Evolutionary conservation across 2,888 invertebrate species (phyloP).

Genomic region (Pollenia labialis): DNA sequence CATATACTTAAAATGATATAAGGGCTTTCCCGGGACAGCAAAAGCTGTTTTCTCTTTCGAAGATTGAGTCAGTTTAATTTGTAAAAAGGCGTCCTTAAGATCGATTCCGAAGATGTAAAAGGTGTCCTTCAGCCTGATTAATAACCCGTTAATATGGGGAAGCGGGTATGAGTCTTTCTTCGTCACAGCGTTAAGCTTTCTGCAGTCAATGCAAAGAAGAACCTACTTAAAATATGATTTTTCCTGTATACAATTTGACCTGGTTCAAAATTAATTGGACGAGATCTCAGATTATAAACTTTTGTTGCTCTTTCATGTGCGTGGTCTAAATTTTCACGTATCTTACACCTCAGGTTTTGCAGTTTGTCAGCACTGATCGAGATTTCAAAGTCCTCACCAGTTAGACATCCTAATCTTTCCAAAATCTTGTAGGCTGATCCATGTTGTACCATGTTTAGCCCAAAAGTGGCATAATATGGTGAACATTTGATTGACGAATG

Average conservation of each 20-base stretch:
- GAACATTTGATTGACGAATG: no score
- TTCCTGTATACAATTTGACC: slow-evolving; percentile 8
- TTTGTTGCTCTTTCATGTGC: slow-evolving; percentile 19
- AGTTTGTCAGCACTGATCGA: not conserved
- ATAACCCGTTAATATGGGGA: no score
- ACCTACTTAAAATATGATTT: slow-evolving; percentile 20
- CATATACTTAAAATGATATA: no score
- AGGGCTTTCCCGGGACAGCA: no score
- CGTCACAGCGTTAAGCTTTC: no score
- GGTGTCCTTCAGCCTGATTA: no score
- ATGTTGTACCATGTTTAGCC: slow-evolving; percentile 54
- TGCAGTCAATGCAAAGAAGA: no score
- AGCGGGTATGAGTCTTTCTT: no score
- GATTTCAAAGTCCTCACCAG: not conserved
- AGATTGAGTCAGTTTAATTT: no score
- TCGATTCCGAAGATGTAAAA: no score
- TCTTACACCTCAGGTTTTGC: slow-evolving; percentile 11
- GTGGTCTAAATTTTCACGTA: not conserved
- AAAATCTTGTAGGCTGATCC: slow-evolving; percentile 44
- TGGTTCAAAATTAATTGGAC: not conserved
- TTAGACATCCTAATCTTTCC: slow-evolving; percentile 6
- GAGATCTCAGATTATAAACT: not conserved
- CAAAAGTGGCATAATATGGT: slow-evolving; percentile 1
- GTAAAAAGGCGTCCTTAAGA: no score
- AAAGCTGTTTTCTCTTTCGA: no score